Evolutionary conservation across 53 echinoderm and acorn worm species (phyloP).

Genomic region (Crossaster papposus): DNA sequence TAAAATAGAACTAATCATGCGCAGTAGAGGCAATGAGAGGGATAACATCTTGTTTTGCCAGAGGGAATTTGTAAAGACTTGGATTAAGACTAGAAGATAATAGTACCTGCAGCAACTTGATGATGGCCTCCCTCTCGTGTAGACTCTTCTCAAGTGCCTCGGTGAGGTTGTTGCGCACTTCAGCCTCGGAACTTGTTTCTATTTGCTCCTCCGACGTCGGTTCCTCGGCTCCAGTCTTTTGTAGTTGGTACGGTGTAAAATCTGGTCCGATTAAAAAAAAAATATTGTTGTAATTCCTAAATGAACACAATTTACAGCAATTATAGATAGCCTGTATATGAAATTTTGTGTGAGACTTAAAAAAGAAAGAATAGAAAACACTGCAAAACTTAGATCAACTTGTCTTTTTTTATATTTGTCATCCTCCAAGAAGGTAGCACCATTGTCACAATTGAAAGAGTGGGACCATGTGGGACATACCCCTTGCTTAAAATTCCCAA

Average conservation of each 20-base stretch:
- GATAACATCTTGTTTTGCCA: neutral
- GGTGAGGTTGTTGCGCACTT: neutral
- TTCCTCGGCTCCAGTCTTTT: conserved; percentile 68
- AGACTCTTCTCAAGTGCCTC: conserved; percentile 75
- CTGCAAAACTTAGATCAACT: neutral
- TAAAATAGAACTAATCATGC: too few species aligned
- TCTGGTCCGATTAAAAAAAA: neutral
- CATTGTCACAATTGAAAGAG: too few species aligned
- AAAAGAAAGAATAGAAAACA: neutral
- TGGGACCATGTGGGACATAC: too few species aligned
- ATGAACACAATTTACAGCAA: neutral
- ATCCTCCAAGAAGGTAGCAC: too few species aligned
- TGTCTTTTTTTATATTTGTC: too few species aligned
- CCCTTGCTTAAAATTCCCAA: too few species aligned
- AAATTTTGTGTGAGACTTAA: neutral
- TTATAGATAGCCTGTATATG: neutral
- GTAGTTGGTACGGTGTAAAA: conserved; percentile 3
- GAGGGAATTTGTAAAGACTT: neutral
- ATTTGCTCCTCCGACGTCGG: conserved; percentile 49
- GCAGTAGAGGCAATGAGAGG: too few species aligned
- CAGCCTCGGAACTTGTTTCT: neutral
- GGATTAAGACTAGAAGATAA: neutral
- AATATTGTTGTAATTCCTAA: too few species aligned
- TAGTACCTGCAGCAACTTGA: conserved; percentile 73
- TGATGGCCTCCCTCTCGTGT: conserved; percentile 87